Base-by-base conservation (phyloP, 2,797 vertebrate genomes). In the Myotis planiceps region DNA sequence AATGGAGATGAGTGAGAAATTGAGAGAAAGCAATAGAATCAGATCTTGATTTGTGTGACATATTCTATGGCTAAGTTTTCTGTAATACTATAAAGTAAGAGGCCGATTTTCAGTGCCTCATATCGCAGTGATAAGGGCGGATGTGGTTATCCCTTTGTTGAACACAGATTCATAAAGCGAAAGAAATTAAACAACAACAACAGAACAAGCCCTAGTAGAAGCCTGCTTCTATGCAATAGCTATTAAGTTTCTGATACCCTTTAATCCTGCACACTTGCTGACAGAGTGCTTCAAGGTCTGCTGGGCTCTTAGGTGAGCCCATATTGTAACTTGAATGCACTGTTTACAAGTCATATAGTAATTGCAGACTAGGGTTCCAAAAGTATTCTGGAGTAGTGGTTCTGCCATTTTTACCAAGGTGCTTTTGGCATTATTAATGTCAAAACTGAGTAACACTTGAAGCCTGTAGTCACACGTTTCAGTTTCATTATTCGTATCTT, bases 11-110 rank as follows among this genome's bases (percentile, higher is more conserved):
- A 16, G 47, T 80, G 37, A 90, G 32, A 90, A 76, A 19, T 75
- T 79, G 58, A 95, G 84, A 92, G 81, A 92, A 95, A 94, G 34
- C 66, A 72, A 0, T 72, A n/a, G 53, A 66, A 82, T 92, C 45
- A 69, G 45, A 65, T 90, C n/a, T 95, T 65, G 81, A 72, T 81
- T 55, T 92, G 5, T 88, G 21, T 78, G 71, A 60, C 10, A 6
- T 76, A 47, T 27, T 74, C n/a, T 90, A 49, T 76, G 37, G 32
- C 74, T 90, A 51, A 58, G 66, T 92, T 81, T 85, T 92, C 63
- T 71, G 1, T 92, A 60, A 39, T 87, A 78, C 18, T 63, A 5
- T 76, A 92, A 66, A 34, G 83, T 29, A 75, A 86, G 85, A 88
- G 68, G 42, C 76, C 85, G 5, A 21, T 82, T 92, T 96, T 94